These are phyloP conservation scores for Pseudorhiza aurosa DNA, from an alignment of 30 jellyfish, hydroid and myxozoan species.

Conservation along the genomic window DNA sequence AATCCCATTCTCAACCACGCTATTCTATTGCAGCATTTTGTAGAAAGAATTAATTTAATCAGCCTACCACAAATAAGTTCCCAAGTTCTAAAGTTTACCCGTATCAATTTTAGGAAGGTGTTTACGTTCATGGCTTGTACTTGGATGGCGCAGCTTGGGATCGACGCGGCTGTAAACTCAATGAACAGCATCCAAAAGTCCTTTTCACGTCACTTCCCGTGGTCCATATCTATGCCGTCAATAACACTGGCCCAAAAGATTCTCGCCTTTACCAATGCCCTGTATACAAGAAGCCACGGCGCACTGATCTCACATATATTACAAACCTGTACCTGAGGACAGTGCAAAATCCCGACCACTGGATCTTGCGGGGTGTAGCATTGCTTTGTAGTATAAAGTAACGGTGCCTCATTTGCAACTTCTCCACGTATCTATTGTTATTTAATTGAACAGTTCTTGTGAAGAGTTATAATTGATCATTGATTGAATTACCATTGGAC, in stretches of 20 bases:
- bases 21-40: too few relatives aligned
- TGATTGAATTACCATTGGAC: too few relatives aligned
- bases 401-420: too few relatives aligned
- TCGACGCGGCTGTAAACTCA: constrained; percentile 87
- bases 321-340: constrained; percentile 89
- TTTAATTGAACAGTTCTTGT: too few relatives aligned
- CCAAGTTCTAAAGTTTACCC: too few relatives aligned
- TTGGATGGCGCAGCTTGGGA: constrained; percentile 99
- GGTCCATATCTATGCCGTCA: constrained; percentile 91
- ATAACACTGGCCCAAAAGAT: constrained; percentile 91
- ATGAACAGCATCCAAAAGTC: constrained; percentile 85
- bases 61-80: too few relatives aligned
- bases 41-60: too few relatives aligned
- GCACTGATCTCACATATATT: constrained; percentile 95
- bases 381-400: constrained; percentile 90
- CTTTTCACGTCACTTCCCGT: constrained; percentile 82
- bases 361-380: constrained; percentile 99
- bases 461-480: too few relatives aligned
- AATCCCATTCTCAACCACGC: too few relatives aligned
- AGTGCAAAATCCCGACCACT: constrained; percentile 89
- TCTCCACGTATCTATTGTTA: too few relatives aligned
- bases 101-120: constrained; percentile 93
- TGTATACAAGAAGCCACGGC: constrained; percentile 92
- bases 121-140: constrained; percentile 91
- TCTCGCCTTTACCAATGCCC: constrained; percentile 93